A percentile compares a stretch with the other conserved stretches of the same genome.
These are phyloP conservation scores for Monochamus saltuarius DNA, from an alignment of 1,140 invertebrate species.

Conservation along the genomic window DNA sequence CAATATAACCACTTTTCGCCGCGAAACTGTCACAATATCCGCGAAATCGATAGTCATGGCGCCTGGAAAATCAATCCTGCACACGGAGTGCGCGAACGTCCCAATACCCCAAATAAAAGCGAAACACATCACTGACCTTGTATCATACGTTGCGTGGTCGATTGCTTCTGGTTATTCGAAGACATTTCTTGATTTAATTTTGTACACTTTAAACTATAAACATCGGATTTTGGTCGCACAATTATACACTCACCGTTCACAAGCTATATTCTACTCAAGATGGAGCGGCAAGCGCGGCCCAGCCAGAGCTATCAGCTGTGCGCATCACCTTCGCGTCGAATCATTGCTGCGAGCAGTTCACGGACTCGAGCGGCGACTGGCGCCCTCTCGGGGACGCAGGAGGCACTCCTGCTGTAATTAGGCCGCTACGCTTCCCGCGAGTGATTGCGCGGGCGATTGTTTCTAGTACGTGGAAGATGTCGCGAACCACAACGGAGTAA, in stretches of 20 bases:
- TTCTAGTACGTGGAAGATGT: no score
- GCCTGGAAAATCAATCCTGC: constrained; percentile 53
- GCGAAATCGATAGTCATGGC: constrained; percentile 54
- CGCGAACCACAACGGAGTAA: no score
- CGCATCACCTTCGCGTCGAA: constrained; percentile 45
- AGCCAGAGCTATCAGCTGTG: constrained; percentile 49
- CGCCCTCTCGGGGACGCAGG: constrained; percentile 5
- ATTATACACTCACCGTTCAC: constrained; percentile 51
- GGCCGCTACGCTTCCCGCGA: neutral
- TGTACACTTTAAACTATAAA: constrained; percentile 53
- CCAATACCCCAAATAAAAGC: constrained; percentile 15
- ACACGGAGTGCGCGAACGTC: constrained; percentile 45
- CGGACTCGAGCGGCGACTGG: constrained; percentile 3
- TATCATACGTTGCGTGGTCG: constrained; percentile 54
- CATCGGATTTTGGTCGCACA: constrained; percentile 51
- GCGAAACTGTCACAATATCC: constrained; percentile 37
- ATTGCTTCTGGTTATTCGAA: constrained; percentile 53
- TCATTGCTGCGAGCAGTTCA: constrained; percentile 35
- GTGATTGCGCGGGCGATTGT: no score
- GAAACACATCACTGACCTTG: constrained; percentile 48
- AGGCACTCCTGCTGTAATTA: neutral
- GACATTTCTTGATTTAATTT: constrained; percentile 52
- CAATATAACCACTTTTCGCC: constrained; percentile 20
- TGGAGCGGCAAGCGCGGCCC: constrained; percentile 52
- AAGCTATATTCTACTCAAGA: constrained; percentile 55